Percentiles rank a stretch among this genome's conserved stretches.
Evolutionary conservation across 2,113 vertebrate species (phyloP).

Genomic region (Rhabdomys dilectus): DNA sequence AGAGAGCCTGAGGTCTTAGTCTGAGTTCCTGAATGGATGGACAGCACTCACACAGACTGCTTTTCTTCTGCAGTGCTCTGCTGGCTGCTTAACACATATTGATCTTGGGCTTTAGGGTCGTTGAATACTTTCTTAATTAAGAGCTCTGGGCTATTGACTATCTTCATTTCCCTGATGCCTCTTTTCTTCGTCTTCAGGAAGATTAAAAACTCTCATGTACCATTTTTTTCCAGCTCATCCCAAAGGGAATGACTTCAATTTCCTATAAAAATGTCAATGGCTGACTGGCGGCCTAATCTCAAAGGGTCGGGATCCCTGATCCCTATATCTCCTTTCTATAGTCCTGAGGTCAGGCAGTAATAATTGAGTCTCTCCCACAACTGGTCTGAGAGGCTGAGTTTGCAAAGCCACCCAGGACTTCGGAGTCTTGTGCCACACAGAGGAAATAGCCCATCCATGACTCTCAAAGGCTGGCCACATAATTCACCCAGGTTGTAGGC

Average conservation of each 20-base stretch:
- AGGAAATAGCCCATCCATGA: fast-evolving
- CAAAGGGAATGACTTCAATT: neutral
- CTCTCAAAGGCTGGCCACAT: too few relatives aligned
- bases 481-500: neutral
- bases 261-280: neutral
- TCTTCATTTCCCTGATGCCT: neutral
- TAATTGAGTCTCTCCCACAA: neutral
- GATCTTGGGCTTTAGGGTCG: neutral
- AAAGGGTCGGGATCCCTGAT: neutral
- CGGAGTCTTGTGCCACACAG: neutral
- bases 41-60: neutral
- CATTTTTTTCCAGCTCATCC: neutral
- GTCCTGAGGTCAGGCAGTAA: neutral
- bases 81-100: neutral
- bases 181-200: slow-evolving; percentile 21
- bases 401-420: neutral
- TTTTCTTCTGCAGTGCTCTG: neutral
- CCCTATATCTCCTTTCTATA: neutral
- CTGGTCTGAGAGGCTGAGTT: neutral
- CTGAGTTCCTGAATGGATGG: neutral
- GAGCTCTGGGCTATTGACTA: slow-evolving; percentile 1
- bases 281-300: neutral
- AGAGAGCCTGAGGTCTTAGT: neutral
- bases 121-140: slow-evolving; percentile 53
- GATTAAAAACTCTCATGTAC: slow-evolving; percentile 13